Conservation (phyloP, 2,113 vertebrate genomes). For the Nothocercus julius region DNA sequence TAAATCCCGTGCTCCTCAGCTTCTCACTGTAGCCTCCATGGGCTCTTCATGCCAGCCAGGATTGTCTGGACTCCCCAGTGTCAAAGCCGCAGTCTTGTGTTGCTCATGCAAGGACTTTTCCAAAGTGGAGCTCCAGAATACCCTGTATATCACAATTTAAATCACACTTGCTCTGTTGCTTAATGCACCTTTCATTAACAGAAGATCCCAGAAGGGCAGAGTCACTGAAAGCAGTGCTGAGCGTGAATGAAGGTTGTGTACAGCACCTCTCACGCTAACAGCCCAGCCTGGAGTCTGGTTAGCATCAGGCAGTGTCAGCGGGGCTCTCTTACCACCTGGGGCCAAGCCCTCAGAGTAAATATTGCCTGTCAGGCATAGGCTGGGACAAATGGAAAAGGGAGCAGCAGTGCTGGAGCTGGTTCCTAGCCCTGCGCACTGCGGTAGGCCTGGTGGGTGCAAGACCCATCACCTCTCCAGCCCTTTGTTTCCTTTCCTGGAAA, state of each 20-base stretch:
- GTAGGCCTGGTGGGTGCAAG: neutral
- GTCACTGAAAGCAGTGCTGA: neutral
- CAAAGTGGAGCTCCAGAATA: neutral
- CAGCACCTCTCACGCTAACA: neutral
- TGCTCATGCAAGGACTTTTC: neutral
- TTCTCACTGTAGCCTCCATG: neutral
- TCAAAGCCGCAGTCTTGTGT: neutral
- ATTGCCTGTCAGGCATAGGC: neutral
- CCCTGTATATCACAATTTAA: neutral
- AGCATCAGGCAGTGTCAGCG: neutral
- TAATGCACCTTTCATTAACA: neutral
- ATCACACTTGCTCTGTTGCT: neutral
- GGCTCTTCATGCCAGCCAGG: neutral
- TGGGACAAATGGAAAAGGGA: neutral
- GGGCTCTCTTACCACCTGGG: neutral
- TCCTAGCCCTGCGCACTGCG: neutral
- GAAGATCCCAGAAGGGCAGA: neutral
- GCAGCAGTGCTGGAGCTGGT: accelerated
- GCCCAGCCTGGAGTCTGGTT: neutral
- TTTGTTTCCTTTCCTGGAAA: neutral
- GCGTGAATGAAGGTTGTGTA: neutral
- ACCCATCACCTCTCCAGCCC: neutral
- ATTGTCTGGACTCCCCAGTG: neutral
- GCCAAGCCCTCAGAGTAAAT: neutral
- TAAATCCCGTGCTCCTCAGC: neutral